These are phyloP conservation scores for Monochamus saltuarius DNA, from an alignment of 1,140 invertebrate species.

Conservation along the genomic window DNA sequence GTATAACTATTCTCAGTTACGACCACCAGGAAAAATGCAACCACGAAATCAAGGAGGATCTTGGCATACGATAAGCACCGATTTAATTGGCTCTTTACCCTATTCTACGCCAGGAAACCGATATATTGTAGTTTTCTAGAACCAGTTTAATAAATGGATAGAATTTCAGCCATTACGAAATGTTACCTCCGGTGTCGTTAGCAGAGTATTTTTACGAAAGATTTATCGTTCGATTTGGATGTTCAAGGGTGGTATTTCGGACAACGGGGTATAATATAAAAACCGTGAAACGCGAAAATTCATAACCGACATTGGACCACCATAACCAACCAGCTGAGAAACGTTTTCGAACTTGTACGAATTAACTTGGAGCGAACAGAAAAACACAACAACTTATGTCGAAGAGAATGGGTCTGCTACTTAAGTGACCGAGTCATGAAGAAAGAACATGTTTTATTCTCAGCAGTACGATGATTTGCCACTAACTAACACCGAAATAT, in stretches of 20 bases:
- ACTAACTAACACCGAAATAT: constrained; percentile 28
- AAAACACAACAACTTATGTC: constrained; percentile 19
- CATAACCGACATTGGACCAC: neutral
- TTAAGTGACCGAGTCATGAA: constrained; percentile 23
- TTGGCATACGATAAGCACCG: constrained; percentile 47
- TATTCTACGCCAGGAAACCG: too few species aligned
- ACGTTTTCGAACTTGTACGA: constrained; percentile 17
- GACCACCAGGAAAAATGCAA: constrained; percentile 43
- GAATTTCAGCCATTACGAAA: too few species aligned
- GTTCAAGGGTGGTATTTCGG: constrained; percentile 42
- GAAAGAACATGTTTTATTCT: constrained; percentile 17
- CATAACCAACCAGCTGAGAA: neutral
- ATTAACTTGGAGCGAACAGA: constrained; percentile 16
- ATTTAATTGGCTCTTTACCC: constrained; percentile 53
- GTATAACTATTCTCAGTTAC: constrained; percentile 41
- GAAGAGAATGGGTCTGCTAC: neutral
- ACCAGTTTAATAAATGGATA: too few species aligned
- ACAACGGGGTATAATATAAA: constrained; percentile 51
- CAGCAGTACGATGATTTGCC: constrained; percentile 10
- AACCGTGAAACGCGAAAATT: neutral
- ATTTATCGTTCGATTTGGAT: constrained; percentile 42
- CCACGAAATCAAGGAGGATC: constrained; percentile 29
- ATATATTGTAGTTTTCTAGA: too few species aligned
- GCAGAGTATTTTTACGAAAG: constrained; percentile 31
- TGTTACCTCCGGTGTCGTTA: too few species aligned